Base-by-base conservation (phyloP, 2,113 vertebrate species). In the Microtus pennsylvanicus region DNA sequence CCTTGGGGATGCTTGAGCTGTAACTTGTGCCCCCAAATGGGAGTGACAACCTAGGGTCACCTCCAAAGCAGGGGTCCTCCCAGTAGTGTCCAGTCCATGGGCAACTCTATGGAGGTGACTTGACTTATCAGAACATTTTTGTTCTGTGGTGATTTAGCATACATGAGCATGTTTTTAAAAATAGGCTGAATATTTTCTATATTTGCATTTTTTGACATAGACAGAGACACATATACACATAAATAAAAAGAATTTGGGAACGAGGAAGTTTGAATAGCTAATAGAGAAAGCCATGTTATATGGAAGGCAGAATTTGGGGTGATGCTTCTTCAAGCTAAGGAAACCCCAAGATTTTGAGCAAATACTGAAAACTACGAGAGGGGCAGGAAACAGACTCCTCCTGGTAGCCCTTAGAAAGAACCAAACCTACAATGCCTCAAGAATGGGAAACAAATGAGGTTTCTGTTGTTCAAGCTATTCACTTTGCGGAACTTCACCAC, bases 1-100 rank as follows among this genome's bases (percentile, higher is more conserved):
- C 45, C 28, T 19, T 30, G 7, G 26, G 38, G 38, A 42, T 52
- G 14, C 61, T 33, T 65, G 30, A 80, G 8, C 47, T 80, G 42
- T 14, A 45, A 85, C 58, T 38, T 83, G 28, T 65, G 58, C 58
- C 38, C 50, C n/a, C 3, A 65, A 38, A 78, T 9, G 13, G 7
- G 45, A 19, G 8, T 85, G 42, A 67, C 13, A 30, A 17, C 24
- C 42, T n/a, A 14, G 47, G 30, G 19, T 52, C 30, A 33, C 28
- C 77, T 65, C 42, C 24, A 47, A 45, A 38, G 50, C 70, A 45
- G 65, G n/a, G 22, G 2, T 7, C 4, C 69, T 22, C 38, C 33
- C 0, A 45, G 24, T 33, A 21, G 50, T 3, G 9, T 38, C 47
- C 11, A 22, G 38, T 12, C 16, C 0, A 13, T 0, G 2, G 75